Conservation (phyloP, 1,140 invertebrate species). For the Teleogryllus occipitalis region DNA sequence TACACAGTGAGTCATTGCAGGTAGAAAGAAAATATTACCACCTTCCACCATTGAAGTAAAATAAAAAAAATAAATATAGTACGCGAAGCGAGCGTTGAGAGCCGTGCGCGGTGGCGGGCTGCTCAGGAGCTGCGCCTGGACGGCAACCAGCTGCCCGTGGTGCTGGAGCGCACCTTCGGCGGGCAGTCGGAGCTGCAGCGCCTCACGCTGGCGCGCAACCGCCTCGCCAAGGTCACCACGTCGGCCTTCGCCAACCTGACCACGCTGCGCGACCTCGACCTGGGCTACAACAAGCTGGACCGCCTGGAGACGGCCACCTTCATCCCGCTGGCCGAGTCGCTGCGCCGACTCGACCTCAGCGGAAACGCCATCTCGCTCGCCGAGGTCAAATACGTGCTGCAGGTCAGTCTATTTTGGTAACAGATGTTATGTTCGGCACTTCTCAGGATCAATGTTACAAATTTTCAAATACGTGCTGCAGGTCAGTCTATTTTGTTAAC, state of each 20-base stretch:
- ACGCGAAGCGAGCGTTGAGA: no score
- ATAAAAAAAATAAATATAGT: no score
- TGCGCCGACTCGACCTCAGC: constrained; percentile 54
- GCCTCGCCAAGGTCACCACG: constrained; percentile 59
- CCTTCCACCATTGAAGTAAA: no score
- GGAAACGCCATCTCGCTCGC: constrained; percentile 47
- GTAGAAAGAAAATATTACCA: no score
- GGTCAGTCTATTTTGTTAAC: no score
- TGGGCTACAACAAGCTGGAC: constrained; percentile 64
- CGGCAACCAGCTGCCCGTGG: constrained; percentile 65
- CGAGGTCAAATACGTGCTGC: constrained; percentile 41
- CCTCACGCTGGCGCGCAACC: constrained; percentile 57
- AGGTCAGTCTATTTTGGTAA: constrained; percentile 23
- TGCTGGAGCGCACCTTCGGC: constrained; percentile 63
- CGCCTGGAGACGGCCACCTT: constrained; percentile 51
- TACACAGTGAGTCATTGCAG: no score
- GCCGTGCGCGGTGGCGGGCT: background rate
- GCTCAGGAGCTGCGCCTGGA: constrained; percentile 48
- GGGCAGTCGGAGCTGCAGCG: constrained; percentile 31
- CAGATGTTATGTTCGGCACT: no score
- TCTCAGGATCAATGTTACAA: no score
- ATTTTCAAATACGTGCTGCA: no score
- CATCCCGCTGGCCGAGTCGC: constrained; percentile 47
- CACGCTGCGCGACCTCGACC: constrained; percentile 53
- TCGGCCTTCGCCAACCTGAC: constrained; percentile 60